phyloP scores from a whole-genome alignment of 1,140 invertebrate genomes.

The Drosophila sproati region DNA sequence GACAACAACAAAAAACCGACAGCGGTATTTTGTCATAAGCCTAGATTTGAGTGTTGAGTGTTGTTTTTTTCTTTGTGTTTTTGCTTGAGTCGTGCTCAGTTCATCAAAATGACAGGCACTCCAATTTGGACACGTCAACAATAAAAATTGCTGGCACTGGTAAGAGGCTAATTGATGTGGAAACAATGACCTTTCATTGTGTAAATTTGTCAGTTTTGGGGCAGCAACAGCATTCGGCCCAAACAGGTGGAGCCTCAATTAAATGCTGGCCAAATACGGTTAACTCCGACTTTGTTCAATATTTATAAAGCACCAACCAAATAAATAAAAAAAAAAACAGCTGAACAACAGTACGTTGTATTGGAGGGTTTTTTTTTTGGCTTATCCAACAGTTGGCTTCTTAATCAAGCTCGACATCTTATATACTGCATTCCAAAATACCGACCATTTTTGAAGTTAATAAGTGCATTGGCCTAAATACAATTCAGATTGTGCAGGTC shows the following conservation, averaged over 20 bases:
- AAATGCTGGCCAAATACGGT: conserved; percentile 37
- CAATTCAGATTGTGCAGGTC: too few relatives aligned
- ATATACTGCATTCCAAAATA: too few relatives aligned
- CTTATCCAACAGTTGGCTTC: too few relatives aligned
- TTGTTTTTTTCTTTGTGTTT: background rate
- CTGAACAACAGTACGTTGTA: background rate
- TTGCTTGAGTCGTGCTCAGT: conserved; percentile 48
- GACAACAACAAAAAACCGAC: conserved; percentile 3
- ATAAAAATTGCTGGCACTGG: conserved; percentile 12
- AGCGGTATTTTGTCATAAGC: conserved; percentile 60
- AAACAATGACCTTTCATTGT: conserved; percentile 80
- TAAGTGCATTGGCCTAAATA: too few relatives aligned
- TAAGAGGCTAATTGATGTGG: conserved; percentile 78
- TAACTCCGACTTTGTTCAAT: conserved; percentile 11
- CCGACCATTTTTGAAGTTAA: too few relatives aligned
- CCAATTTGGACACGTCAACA: conserved; percentile 58
- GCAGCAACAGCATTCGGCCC: conserved; percentile 36
- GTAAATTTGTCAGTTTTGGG: conserved; percentile 69
- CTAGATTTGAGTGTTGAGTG: conserved; percentile 40
- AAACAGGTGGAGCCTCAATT: conserved; percentile 49
- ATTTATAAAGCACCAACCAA: conserved; percentile 5
- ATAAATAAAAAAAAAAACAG: background rate
- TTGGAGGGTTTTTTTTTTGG: background rate
- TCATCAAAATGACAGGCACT: conserved; percentile 56
- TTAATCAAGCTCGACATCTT: too few relatives aligned